Percentiles rank a stretch among this genome's conserved stretches.
phyloP scores from a whole-genome alignment of 2,113 vertebrate species.

The Sphyrna mokarran region DNA sequence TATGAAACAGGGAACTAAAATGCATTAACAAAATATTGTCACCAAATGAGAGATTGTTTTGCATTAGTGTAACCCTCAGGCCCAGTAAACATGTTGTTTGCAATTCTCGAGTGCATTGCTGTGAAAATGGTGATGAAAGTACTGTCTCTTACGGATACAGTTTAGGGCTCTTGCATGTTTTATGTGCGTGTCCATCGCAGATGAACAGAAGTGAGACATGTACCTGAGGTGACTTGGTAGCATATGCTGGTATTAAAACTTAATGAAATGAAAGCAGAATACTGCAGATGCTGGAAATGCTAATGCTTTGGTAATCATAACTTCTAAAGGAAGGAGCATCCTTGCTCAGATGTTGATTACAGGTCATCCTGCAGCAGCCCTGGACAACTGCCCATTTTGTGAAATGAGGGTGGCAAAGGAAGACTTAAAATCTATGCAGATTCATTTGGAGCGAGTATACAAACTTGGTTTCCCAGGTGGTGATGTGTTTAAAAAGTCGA shows the following conservation, averaged over 20 bases:
- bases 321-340: too few relatives aligned
- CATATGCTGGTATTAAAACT: too few relatives aligned
- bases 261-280: too few relatives aligned
- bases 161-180: not conserved
- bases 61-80: not conserved
- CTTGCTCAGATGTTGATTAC: too few relatives aligned
- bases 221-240: not conserved
- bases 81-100: not conserved
- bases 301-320: too few relatives aligned
- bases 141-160: not conserved
- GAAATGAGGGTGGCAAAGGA: too few relatives aligned
- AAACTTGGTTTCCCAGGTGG: not conserved
- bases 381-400: too few relatives aligned
- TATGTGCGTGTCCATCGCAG: not conserved
- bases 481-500: not conserved
- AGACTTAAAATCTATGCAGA: too few relatives aligned
- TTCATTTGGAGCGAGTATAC: not conserved
- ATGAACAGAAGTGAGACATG: not conserved
- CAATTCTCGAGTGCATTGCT: not conserved
- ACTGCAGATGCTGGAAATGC: too few relatives aligned
- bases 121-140: not conserved
- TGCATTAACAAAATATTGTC: not conserved
- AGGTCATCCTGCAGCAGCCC: too few relatives aligned
- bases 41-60: not conserved
- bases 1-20: not conserved